Percentiles rank a stretch among this genome's conserved stretches.
Evolutionary conservation across 1,140 invertebrate species (phyloP).

Genomic region (Arctopsyche grandis): DNA sequence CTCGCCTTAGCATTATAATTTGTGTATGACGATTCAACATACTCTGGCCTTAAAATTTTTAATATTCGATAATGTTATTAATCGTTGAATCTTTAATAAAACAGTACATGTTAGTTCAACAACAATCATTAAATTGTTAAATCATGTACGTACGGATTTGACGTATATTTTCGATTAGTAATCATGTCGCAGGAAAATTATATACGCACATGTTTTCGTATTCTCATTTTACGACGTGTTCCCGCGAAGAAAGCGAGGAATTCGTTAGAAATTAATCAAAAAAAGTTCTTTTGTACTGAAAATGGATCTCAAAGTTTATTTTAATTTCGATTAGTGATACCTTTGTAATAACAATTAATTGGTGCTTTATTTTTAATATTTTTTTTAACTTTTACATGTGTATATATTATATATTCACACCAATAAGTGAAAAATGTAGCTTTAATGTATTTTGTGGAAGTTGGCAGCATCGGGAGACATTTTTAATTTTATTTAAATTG

Average conservation of each 20-base stretch:
- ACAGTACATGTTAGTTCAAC: background rate
- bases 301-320: too few relatives aligned
- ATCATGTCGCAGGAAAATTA: too few relatives aligned
- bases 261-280: too few relatives aligned
- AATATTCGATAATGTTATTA: slow-evolving; percentile 26
- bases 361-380: too few relatives aligned
- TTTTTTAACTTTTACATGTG: background rate
- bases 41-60: slow-evolving; percentile 23
- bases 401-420: background rate
- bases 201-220: too few relatives aligned
- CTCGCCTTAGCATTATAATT: background rate
- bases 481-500: background rate
- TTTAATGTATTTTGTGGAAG: slow-evolving; percentile 1
- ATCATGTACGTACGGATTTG: background rate
- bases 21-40: slow-evolving; percentile 9
- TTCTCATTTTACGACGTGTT: too few relatives aligned
- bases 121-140: slow-evolving; percentile 19
- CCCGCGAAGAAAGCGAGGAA: too few relatives aligned
- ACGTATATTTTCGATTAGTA: background rate
- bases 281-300: too few relatives aligned
- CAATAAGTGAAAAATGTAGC: background rate
- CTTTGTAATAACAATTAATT: too few relatives aligned
- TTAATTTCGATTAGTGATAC: too few relatives aligned
- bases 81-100: slow-evolving; percentile 19
- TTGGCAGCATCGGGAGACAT: slow-evolving; percentile 2